Evolutionary conservation across 2,888 invertebrate genomes (phyloP).

Genomic region (Furcula furcula): DNA sequence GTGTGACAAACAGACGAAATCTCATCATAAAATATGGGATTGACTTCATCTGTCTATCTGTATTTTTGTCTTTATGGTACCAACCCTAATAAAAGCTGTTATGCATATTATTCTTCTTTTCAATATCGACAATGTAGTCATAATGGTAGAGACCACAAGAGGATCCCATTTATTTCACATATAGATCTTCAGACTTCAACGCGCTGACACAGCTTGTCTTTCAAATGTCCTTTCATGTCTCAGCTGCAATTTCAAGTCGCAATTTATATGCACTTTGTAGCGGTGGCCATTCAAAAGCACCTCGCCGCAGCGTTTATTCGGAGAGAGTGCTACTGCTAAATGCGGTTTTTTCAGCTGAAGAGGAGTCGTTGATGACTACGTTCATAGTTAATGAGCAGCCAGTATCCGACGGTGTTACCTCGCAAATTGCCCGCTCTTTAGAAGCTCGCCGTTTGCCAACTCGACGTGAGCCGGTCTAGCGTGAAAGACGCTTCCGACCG

Average conservation of each 20-base stretch:
- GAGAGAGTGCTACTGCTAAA: constrained; percentile 70
- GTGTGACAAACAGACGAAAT: too few species aligned
- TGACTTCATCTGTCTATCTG: too few species aligned
- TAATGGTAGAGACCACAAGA: constrained; percentile 1
- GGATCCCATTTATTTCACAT: constrained; percentile 23
- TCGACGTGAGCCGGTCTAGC: constrained; percentile 53
- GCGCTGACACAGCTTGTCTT: constrained; percentile 57
- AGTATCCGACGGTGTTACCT: constrained; percentile 72
- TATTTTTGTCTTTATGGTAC: too few species aligned
- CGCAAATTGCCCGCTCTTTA: constrained; percentile 74
- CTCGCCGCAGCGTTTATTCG: constrained; percentile 63
- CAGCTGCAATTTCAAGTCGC: constrained; percentile 70
- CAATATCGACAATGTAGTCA: constrained; percentile 3
- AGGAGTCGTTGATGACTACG: constrained; percentile 76
- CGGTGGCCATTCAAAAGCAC: constrained; percentile 66
- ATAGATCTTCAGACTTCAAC: constrained; percentile 37
- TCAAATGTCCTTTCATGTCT: constrained; percentile 73
- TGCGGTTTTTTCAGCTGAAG: constrained; percentile 72
- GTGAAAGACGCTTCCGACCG: constrained; percentile 71
- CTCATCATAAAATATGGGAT: too few species aligned
- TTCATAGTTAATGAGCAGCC: constrained; percentile 80
- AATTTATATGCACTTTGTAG: constrained; percentile 81
- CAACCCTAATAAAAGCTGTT: too few species aligned
- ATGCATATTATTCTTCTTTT: constrained; percentile 1
- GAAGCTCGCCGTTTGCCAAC: constrained; percentile 62